Evolutionary conservation across 2,797 vertebrate species (phyloP).

Genomic region (Megaceryle alcyon): DNA sequence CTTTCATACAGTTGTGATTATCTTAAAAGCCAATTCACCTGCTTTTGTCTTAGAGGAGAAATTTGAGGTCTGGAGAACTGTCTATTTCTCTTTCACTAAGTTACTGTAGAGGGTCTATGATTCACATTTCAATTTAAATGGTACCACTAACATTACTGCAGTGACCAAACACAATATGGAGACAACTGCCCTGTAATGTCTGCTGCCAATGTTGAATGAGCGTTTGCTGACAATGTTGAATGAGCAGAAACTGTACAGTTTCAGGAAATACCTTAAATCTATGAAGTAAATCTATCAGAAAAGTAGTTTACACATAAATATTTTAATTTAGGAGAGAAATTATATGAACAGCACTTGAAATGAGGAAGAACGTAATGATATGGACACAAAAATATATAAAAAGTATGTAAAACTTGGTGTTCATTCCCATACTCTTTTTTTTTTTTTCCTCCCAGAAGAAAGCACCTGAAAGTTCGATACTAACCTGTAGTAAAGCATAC

Average conservation of each 20-base stretch:
- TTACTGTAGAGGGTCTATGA: neutral
- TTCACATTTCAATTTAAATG: neutral
- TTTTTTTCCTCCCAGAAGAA: neutral
- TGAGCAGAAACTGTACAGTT: neutral
- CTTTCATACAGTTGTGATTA: neutral
- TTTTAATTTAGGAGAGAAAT: neutral
- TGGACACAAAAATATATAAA: neutral
- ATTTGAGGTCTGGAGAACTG: neutral
- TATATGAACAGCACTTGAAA: neutral
- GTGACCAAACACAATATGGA: neutral
- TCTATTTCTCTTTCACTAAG: neutral
- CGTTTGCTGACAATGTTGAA: neutral
- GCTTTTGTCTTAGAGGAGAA: neutral
- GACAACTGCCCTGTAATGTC: neutral
- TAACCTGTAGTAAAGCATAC: neutral
- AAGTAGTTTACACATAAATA: neutral
- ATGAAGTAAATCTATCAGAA: neutral
- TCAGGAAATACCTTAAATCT: neutral
- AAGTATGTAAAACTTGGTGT: neutral
- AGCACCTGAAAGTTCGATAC: neutral
- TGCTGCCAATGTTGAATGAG: too few relatives aligned
- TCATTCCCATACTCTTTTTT: neutral
- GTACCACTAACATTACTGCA: neutral
- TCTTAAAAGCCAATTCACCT: neutral
- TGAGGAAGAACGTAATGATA: neutral